Evolutionary conservation across 2,113 vertebrate species (phyloP), one percentile per base, ranked within the genome.

Genomic region (Callopanchax toddi): DNA sequence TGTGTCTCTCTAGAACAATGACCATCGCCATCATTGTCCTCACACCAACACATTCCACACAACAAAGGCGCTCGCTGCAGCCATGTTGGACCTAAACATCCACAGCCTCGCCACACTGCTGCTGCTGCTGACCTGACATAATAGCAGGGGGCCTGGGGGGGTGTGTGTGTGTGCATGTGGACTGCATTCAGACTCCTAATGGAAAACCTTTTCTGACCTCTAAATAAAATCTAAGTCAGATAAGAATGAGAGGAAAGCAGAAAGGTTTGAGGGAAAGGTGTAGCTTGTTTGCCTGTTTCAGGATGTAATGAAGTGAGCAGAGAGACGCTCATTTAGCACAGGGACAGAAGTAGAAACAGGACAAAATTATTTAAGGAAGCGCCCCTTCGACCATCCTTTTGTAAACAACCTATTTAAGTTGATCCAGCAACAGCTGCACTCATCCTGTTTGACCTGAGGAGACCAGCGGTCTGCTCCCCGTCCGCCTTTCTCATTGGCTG

Each of bases 31-130:
- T 63, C 78, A 53, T 70, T 58, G 60, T 77, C 74, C 77, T 70
- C 76, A 71, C 81, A 60, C 40, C 36, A 78, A 87, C 69, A 64
- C 87, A 90, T 90, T 89, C 87, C 89, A 46, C 79, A 81, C 52
- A 76, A 90, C 87, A 90, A 90, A 85, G 46, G 80, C 42, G 3
- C 17, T 44, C 63, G 10, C 71, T 63, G 76, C 74, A 43, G 61
- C 74, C 9, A 59, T 11, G 37, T 12, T 37, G 4, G 70, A 16
- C 42, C 1, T 11, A 25, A 60, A 77, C 73, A 85, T 82, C 60
- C 50, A 56, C 65, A 50, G 71, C 58, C 46, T 8, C 60, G 45
- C 70, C 55, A 62, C 17, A 51, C 71, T 65, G 66, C 82, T 56
- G 60, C 67, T 37, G 60, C 76, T 84, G 82, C 87, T 88, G 83